Evolutionary conservation across 2,113 vertebrate genomes (phyloP), one percentile per base, ranked within the genome.

Genomic region (Tauraco erythrolophus): DNA sequence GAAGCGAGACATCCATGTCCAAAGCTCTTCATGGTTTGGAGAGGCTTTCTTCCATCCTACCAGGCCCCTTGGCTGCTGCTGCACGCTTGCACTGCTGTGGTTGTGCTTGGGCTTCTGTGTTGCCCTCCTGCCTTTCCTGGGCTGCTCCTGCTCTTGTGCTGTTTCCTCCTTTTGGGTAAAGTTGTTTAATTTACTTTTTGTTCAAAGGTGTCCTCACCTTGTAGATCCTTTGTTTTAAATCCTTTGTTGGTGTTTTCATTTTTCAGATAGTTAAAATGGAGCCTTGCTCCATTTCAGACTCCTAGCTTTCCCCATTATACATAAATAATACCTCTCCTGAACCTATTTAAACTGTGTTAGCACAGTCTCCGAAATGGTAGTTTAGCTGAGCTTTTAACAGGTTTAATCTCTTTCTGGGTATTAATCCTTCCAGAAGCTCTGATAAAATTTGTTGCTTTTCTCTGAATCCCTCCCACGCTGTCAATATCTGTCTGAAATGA

Each of bases 361-460:
- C 75, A 2, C 46, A 23, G 60, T 17, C 83, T 86, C 76, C 65
- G 91, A 51, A 62, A 72, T 91, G 89, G 74, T 65, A 84, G 84
- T 95, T 95, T 76, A 96, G 93, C 81, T 19, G 50, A 96, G 94
- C 87, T 91, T 96, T 92, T 95, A 95, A 53, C 33, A 3, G 72
- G 69, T 95, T 97, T 95, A 95, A 91, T 94, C 86, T 91, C 92
- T 93, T 92, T 76, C 68, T 89, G 92, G 61, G 64, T 72, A 96
- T 94, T 97, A 96, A 97, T 96, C 84, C 91, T 76, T 82, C 27
- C 84, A 91, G 86, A 93, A 87, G n/a, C 92, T 69, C 84, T 88
- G 94, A 94, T 93, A 78, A 94, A 92, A 92, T 95, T 84, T 91
- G 91, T 95, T 96, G 94, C 87, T 92, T 87, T 91, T 70, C 93